Evolutionary conservation across 2,797 vertebrate species (phyloP).

Genomic region (Manis javanica): DNA sequence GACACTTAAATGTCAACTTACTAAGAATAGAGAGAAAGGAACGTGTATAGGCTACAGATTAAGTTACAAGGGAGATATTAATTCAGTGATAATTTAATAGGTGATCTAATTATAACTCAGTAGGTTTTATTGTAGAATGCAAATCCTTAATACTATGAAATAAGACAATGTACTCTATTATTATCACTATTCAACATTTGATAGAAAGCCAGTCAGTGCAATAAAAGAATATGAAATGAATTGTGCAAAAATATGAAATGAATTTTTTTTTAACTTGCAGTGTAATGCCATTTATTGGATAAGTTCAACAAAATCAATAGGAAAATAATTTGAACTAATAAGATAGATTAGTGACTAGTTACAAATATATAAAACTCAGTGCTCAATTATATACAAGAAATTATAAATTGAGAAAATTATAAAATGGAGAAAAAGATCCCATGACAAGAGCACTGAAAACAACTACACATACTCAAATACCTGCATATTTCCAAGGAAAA

Average conservation of each 20-base stretch:
- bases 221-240: slow-evolving; percentile 10
- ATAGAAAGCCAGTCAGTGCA: slow-evolving; percentile 9
- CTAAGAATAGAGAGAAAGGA: neutral
- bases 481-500: neutral
- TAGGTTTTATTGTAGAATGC: neutral
- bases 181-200: neutral
- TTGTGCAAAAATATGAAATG: neutral
- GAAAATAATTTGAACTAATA: neutral
- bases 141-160: neutral
- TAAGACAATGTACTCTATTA: neutral
- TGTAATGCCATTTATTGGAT: neutral
- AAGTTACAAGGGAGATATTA: neutral
- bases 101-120: neutral
- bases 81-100: slow-evolving; percentile 6
- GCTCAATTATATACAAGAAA: neutral
- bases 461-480: neutral
- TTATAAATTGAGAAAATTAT: neutral
- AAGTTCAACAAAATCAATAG: neutral
- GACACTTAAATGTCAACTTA: neutral
- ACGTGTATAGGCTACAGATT: neutral
- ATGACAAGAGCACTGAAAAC: neutral
- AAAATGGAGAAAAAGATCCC: neutral
- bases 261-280: slow-evolving; percentile 16
- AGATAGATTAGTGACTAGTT: neutral
- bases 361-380: neutral